A percentile compares a stretch with the other conserved stretches of the same genome.
Evolutionary conservation across 2,797 vertebrate genomes (phyloP).

Genomic region (Pseudotriccus pelzelni): DNA sequence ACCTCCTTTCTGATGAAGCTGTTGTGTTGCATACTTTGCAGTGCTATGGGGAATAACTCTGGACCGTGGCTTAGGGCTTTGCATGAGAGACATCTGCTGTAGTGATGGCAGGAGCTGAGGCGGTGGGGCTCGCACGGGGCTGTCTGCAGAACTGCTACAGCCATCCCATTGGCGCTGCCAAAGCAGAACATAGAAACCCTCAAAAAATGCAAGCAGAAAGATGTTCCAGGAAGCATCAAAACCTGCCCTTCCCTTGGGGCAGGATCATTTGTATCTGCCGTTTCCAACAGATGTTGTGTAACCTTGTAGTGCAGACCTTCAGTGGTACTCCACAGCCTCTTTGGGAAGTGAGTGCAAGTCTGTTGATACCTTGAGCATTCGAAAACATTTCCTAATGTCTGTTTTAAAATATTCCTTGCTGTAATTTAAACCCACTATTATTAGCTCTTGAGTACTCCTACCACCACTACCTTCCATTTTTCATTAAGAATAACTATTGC

Average conservation of each 20-base stretch:
- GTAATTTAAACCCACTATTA: slow-evolving; percentile 15
- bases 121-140: fast-evolving
- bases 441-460: background rate
- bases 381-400: background rate
- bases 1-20: background rate
- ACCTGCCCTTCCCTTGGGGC: background rate
- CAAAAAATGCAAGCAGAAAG: background rate
- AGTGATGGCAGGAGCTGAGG: background rate
- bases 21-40: background rate
- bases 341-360: background rate
- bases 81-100: background rate
- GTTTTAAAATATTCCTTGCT: background rate
- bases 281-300: background rate
- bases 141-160: background rate
- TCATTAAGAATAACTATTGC: background rate
- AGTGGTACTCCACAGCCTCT: background rate
- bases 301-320: background rate
- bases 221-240: background rate
- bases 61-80: background rate
- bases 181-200: background rate
- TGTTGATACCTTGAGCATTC: background rate
- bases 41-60: background rate
- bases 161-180: background rate
- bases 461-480: background rate
- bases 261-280: background rate